A percentile compares a stretch with the other conserved stretches of the same genome.
These are phyloP conservation scores for Rhagonycha lutea DNA, from an alignment of 2,888 invertebrate species.

Conservation along the genomic window DNA sequence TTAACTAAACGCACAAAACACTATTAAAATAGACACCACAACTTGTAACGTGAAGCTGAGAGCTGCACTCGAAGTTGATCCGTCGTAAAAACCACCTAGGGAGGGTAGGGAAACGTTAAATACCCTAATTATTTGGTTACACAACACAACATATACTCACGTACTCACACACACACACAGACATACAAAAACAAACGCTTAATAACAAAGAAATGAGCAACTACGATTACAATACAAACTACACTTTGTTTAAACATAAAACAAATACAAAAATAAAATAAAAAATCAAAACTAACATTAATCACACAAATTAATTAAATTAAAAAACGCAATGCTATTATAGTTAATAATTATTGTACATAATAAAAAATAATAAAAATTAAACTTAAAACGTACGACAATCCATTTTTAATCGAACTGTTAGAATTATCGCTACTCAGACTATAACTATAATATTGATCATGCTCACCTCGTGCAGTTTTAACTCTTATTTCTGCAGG, in stretches of 20 bases:
- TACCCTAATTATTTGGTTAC: conserved; percentile 16
- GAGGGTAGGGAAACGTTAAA: conserved; percentile 38
- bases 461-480: conserved; percentile 83
- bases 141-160: conserved; percentile 27
- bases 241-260: conserved; percentile 11
- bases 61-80: conserved; percentile 48
- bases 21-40: conserved; percentile 48
- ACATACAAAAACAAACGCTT: conserved; percentile 4
- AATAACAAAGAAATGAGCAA: not conserved
- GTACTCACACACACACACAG: conserved; percentile 26
- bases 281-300: conserved; percentile 6
- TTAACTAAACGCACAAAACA: conserved; percentile 41
- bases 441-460: conserved; percentile 41
- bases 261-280: conserved; percentile 31
- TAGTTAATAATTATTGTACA: not conserved
- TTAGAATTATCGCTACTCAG: conserved; percentile 13
- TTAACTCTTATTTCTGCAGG: conserved; percentile 79
- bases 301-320: not conserved
- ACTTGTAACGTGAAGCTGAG: conserved; percentile 49
- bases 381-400: conserved; percentile 16
- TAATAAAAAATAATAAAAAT: conserved; percentile 9
- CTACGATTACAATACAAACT: not conserved
- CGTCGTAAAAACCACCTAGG: conserved; percentile 49
- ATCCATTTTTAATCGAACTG: conserved; percentile 17
- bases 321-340: conserved; percentile 2